Evolutionary conservation across 2,113 vertebrate genomes (phyloP).

Genomic region (Rhinichthys klamathensis): DNA sequence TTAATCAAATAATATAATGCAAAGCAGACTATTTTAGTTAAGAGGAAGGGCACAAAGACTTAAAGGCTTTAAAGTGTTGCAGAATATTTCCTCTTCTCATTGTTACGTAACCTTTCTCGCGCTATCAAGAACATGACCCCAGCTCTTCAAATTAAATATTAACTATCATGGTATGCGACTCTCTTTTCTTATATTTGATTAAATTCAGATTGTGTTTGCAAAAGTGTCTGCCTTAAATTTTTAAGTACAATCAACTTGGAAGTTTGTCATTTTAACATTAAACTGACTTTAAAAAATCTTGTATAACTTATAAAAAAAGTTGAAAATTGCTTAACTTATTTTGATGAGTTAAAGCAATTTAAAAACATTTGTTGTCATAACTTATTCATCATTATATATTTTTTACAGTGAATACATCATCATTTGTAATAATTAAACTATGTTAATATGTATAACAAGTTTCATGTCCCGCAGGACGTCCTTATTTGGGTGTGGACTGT

Average conservation of each 20-base stretch:
- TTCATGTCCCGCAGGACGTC: slow-evolving; percentile 17
- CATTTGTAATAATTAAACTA: neutral
- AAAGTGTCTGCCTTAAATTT: no score
- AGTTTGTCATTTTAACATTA: no score
- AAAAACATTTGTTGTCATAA: no score
- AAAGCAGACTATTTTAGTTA: slow-evolving; percentile 26
- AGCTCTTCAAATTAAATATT: slow-evolving; percentile 77
- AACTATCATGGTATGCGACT: slow-evolving; percentile 60
- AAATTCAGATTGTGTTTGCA: neutral
- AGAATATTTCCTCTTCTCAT: slow-evolving; percentile 37
- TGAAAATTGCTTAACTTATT: no score
- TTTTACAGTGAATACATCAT: neutral
- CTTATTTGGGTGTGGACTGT: slow-evolving; percentile 45
- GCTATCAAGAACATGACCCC: slow-evolving; percentile 72
- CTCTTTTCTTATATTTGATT: neutral
- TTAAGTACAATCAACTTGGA: no score
- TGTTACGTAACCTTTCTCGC: slow-evolving; percentile 58
- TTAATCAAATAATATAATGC: slow-evolving; percentile 8
- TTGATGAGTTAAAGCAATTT: no score
- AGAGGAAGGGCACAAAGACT: neutral
- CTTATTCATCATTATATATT: no score
- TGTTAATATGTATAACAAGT: neutral
- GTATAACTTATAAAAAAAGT: no score
- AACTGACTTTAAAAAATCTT: no score
- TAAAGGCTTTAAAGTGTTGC: neutral